Evolutionary conservation across 2,797 vertebrate species (phyloP).

Genomic region (Eulemur mongoz): DNA sequence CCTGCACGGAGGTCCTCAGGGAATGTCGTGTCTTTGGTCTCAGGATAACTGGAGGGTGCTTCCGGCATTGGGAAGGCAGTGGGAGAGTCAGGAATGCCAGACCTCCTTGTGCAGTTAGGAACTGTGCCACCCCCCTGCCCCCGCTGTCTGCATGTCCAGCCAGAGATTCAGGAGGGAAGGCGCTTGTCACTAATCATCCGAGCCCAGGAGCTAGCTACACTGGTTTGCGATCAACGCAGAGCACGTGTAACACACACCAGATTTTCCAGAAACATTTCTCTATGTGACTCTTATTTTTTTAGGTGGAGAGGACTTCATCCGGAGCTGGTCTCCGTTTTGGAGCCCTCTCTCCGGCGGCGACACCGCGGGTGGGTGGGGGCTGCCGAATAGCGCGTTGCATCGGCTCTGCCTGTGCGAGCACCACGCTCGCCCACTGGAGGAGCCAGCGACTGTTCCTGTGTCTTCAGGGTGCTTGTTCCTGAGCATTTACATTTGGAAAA

Average conservation of each 20-base stretch:
- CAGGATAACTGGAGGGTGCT: fast-evolving
- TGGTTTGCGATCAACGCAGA: too few species aligned
- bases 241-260: fast-evolving
- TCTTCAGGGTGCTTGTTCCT: neutral
- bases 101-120: fast-evolving
- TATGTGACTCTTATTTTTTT: neutral
- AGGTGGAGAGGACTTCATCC: fast-evolving
- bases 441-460: fast-evolving
- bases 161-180: neutral
- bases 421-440: fast-evolving
- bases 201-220: neutral
- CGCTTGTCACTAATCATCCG: fast-evolving
- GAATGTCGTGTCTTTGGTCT: too few species aligned
- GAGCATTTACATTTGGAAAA: neutral
- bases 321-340: fast-evolving
- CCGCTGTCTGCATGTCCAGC: fast-evolving
- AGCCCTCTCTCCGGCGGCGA: fast-evolving
- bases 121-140: too few species aligned
- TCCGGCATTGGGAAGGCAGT: neutral
- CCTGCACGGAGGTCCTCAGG: fast-evolving
- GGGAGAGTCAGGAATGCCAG: too few species aligned
- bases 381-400: fast-evolving
- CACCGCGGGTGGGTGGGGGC: too few species aligned
- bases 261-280: neutral
- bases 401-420: neutral